Percentiles rank a stretch among this genome's conserved stretches.
Evolutionary conservation across 1,140 invertebrate species (phyloP).

Genomic region (Vollenhovia emeryi): DNA sequence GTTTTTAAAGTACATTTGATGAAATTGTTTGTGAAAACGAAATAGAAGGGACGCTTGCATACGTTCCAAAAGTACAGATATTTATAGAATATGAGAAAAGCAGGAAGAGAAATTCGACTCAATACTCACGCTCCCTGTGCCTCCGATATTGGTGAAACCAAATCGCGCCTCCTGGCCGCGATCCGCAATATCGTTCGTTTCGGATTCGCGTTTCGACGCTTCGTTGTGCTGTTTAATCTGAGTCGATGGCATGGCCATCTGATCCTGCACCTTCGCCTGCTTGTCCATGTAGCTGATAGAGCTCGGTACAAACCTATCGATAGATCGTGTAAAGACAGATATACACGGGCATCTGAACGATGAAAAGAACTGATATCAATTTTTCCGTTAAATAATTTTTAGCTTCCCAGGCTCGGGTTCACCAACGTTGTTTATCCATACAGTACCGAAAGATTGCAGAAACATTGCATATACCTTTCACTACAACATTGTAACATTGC

Average conservation of each 20-base stretch:
- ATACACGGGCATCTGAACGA: neutral
- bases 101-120: neutral
- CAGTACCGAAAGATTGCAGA: too few species aligned
- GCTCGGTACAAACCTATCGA: slow-evolving; percentile 82
- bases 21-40: neutral
- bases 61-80: neutral
- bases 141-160: slow-evolving; percentile 81
- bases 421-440: too few species aligned
- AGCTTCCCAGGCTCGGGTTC: neutral
- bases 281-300: slow-evolving; percentile 80
- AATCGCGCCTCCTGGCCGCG: slow-evolving; percentile 82
- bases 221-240: slow-evolving; percentile 62
- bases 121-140: slow-evolving; percentile 73
- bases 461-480: too few species aligned
- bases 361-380: neutral
- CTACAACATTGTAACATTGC: too few species aligned
- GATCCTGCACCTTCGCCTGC: slow-evolving; percentile 77
- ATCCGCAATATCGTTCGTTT: slow-evolving; percentile 75
- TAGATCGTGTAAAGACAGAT: neutral
- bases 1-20: neutral
- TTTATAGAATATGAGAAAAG: neutral
- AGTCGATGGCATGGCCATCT: slow-evolving; percentile 77
- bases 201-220: slow-evolving; percentile 62
- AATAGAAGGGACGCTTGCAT: neutral
- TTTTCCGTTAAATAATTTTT: neutral